Evolutionary conservation across 2,113 vertebrate genomes (phyloP).

Genomic region (Tychaedon coryphoeus): DNA sequence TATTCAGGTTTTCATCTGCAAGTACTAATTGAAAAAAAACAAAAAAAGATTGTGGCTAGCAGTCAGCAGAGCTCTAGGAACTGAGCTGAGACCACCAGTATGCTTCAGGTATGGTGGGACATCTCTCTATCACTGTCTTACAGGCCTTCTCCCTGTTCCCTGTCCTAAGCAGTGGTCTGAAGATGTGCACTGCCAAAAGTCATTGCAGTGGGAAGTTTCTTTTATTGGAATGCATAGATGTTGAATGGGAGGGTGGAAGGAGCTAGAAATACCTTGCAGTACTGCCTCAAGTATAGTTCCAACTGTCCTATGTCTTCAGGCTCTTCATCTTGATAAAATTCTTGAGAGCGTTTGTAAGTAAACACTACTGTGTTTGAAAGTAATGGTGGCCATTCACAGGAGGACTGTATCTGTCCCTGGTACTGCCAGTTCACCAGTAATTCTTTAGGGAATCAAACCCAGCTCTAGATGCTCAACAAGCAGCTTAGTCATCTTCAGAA

Average conservation of each 20-base stretch:
- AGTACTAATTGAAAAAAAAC: background rate
- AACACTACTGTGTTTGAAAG: background rate
- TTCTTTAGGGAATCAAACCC: background rate
- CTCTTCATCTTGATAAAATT: background rate
- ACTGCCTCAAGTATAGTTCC: background rate
- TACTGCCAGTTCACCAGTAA: background rate
- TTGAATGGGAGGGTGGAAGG: background rate
- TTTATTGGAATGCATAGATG: background rate
- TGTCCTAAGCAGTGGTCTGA: background rate
- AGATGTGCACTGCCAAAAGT: background rate
- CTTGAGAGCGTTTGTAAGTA: background rate
- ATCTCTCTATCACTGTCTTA: background rate
- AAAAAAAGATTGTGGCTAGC: background rate
- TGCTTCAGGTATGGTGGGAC: background rate
- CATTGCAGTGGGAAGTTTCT: background rate
- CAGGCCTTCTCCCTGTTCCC: background rate
- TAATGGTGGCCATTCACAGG: accelerated
- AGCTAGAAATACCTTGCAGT: background rate
- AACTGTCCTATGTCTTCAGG: background rate
- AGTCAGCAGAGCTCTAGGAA: background rate
- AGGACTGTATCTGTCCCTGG: background rate
- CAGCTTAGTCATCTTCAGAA: background rate
- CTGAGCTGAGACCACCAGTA: background rate
- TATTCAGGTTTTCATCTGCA: background rate
- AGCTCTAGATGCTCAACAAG: background rate